Conservation (phyloP, 1,140 invertebrate species). For the Geopemphigus sp. region DNA sequence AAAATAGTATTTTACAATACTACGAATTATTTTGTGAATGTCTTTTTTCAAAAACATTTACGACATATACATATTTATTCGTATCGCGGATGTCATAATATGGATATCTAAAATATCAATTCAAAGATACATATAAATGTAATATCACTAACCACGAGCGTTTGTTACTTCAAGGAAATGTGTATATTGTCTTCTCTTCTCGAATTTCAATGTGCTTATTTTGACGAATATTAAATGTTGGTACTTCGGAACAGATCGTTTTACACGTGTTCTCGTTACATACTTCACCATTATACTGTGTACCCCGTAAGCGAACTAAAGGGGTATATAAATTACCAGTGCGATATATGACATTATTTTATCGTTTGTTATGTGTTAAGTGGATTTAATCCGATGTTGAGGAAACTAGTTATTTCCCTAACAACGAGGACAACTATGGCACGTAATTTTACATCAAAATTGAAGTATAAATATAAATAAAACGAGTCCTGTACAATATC, state of each 20-base stretch:
- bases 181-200: neutral
- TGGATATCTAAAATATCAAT: too few relatives aligned
- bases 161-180: neutral
- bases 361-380: conserved; percentile 9
- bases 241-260: conserved; percentile 9
- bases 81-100: too few relatives aligned
- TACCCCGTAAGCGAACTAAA: neutral
- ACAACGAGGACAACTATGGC: too few relatives aligned
- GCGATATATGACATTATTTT: conserved; percentile 5
- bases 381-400: neutral
- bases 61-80: too few relatives aligned
- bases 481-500: too few relatives aligned
- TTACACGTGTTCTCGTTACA: conserved; percentile 13
- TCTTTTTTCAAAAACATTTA: too few relatives aligned
- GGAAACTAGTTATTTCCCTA: too few relatives aligned
- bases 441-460: too few relatives aligned
- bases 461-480: too few relatives aligned
- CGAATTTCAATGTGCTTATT: conserved; percentile 7
- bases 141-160: neutral
- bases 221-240: conserved; percentile 6
- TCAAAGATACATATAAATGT: too few relatives aligned
- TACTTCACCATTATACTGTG: neutral
- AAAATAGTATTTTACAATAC: too few relatives aligned
- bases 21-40: too few relatives aligned
- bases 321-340: conserved; percentile 1